Evolutionary conservation across 2,113 vertebrate species (phyloP).

Genomic region (Scomber colias): DNA sequence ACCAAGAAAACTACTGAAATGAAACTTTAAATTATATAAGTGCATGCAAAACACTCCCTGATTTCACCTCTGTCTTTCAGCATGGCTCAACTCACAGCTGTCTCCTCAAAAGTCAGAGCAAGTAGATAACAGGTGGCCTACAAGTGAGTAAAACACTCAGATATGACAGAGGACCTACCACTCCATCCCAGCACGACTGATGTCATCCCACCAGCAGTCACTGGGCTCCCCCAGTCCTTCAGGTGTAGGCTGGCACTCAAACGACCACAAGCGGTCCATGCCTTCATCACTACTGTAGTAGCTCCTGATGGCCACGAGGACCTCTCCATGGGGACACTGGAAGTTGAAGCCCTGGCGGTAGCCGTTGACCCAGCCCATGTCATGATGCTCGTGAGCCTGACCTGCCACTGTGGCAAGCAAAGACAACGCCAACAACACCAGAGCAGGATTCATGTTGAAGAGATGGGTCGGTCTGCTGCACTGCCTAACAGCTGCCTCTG

Average conservation of each 20-base stretch:
- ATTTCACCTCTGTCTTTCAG: background rate
- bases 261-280: slow-evolving; percentile 93
- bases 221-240: slow-evolving; percentile 90
- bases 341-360: slow-evolving; percentile 97
- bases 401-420: slow-evolving; percentile 74
- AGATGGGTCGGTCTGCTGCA: slow-evolving; percentile 61
- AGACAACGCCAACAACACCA: slow-evolving; percentile 81
- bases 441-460: slow-evolving; percentile 85
- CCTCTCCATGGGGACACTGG: slow-evolving; percentile 95
- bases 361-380: slow-evolving; percentile 92
- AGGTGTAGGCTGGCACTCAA: slow-evolving; percentile 92
- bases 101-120: background rate
- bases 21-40: background rate
- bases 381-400: slow-evolving; percentile 83
- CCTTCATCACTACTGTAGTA: slow-evolving; percentile 92
- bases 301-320: slow-evolving; percentile 92
- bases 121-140: slow-evolving; percentile 20
- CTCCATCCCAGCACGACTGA: slow-evolving; percentile 92
- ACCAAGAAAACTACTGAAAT: background rate
- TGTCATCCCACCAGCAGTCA: slow-evolving; percentile 99
- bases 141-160: background rate
- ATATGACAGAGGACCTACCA: slow-evolving; percentile 86
- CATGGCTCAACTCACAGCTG: background rate
- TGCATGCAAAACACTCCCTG: background rate
- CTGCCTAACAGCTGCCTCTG: slow-evolving; percentile 65